A percentile compares a stretch with the other conserved stretches of the same genome.
Conservation (phyloP, 2,888 invertebrate genomes). For the Dryobotodes eremita region DNA sequence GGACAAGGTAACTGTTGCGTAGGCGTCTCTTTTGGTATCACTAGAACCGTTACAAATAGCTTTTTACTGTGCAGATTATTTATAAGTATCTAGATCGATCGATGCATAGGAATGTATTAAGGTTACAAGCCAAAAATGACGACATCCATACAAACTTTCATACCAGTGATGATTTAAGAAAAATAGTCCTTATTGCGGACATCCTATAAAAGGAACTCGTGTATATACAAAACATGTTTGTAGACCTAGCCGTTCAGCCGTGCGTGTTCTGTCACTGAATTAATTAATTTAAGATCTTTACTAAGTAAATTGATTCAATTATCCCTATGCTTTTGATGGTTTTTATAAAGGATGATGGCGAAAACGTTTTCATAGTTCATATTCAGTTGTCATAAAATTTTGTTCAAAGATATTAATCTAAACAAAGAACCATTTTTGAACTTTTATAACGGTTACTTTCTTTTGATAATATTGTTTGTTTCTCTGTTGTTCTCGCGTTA, state of each 20-base stretch:
- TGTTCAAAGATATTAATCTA: not conserved
- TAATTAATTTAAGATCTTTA: too few species aligned
- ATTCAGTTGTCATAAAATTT: not conserved
- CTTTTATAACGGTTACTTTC: not conserved
- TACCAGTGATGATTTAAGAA: too few species aligned
- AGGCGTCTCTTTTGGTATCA: constrained; percentile 3
- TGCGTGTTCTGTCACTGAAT: too few species aligned
- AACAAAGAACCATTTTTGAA: not conserved
- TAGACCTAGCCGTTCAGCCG: too few species aligned
- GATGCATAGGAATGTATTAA: not conserved
- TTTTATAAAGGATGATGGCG: too few species aligned
- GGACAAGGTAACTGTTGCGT: constrained; percentile 7
- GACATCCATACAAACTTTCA: too few species aligned
- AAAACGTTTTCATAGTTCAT: not conserved
- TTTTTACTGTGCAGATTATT: not conserved
- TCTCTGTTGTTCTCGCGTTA: not conserved
- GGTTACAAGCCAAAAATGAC: not conserved
- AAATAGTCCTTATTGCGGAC: too few species aligned
- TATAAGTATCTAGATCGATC: not conserved
- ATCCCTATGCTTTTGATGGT: too few species aligned
- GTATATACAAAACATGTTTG: too few species aligned
- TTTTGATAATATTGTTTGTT: not conserved
- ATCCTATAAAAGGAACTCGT: too few species aligned
- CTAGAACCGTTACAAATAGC: constrained; percentile 1
- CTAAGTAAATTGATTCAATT: too few species aligned